Conservation (phyloP, 2,888 invertebrate genomes). For the Frankliniella intonsa region DNA sequence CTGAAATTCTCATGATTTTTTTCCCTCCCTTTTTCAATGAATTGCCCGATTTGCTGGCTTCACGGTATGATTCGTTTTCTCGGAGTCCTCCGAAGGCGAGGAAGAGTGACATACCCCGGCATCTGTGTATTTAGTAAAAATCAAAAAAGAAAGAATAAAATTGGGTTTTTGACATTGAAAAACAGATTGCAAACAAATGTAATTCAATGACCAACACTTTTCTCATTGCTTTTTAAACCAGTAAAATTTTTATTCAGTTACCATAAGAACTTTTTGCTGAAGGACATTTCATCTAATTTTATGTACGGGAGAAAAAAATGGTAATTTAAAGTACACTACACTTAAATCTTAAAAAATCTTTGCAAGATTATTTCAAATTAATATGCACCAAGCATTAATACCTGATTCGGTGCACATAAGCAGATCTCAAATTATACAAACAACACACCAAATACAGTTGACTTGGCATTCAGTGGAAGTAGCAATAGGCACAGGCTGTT, state of each 20-base stretch:
- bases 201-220: not conserved
- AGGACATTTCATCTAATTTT: conserved; percentile 2
- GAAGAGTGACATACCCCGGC: conserved; percentile 15
- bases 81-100: conserved; percentile 13
- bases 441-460: not conserved
- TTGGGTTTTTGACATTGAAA: not conserved
- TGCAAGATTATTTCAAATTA: not conserved
- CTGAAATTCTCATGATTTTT: not conserved
- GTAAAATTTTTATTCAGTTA: not conserved
- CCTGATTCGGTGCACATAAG: no score
- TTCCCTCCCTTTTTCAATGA: no score
- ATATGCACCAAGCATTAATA: not conserved
- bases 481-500: not conserved
- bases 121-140: conserved; percentile 6
- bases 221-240: not conserved
- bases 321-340: not conserved
- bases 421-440: not conserved
- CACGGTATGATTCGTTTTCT: conserved; percentile 7
- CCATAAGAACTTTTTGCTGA: not conserved
- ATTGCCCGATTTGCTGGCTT: not conserved
- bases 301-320: not conserved
- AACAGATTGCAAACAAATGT: not conserved
- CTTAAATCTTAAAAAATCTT: not conserved
- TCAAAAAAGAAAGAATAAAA: not conserved
- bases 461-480: not conserved